Evolutionary conservation across 1,140 invertebrate genomes (phyloP), one percentile per base, ranked within the genome.

Genomic region (Aradophagus sp.): DNA sequence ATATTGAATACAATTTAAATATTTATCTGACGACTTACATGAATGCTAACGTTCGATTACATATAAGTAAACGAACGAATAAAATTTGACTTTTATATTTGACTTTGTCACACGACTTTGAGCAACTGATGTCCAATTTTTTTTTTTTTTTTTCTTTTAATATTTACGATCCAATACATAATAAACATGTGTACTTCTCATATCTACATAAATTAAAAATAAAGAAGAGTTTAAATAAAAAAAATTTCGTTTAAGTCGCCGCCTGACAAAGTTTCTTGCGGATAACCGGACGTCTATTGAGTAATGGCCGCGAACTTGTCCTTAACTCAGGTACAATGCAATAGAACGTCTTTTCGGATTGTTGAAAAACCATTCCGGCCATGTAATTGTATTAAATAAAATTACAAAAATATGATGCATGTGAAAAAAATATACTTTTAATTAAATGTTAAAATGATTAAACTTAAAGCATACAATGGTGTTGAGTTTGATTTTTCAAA

Each of bases 261-360:
- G 32, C 29, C 32, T 55, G 44, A 52, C 62, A 58, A 50, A 66
- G 50, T 47, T 55, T n/a, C 23, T 41, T 48, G 23, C 23, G 8
- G 39, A 27, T 42, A 48, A 41, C 12, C 12, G 44, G 10, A 41
- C 42, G 12, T 27, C 14, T 23, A 58, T 55, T 44, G 55, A 67
- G 26, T 74, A 63, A 58, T 36, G 65, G 41, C 56, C 62, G 48
- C 23, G 61, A 76, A 39, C 68, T 66, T 78, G 73, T 72, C 53
- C 47, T 67, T 66, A 67, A 63, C 58, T 78, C 81, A 83, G 81
- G 80, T 82, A 83, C 80, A 80, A 75, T 76, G 78, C 47, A 79
- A 42, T 52, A 36, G 53, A 42, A 58, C 65, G 23, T 73, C 42
- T 59, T 62, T 29, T 52, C 36, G 16, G 27, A 7, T 48, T 53